Base-by-base conservation (phyloP, 1,140 invertebrate genomes). In the Lerema accius region DNA sequence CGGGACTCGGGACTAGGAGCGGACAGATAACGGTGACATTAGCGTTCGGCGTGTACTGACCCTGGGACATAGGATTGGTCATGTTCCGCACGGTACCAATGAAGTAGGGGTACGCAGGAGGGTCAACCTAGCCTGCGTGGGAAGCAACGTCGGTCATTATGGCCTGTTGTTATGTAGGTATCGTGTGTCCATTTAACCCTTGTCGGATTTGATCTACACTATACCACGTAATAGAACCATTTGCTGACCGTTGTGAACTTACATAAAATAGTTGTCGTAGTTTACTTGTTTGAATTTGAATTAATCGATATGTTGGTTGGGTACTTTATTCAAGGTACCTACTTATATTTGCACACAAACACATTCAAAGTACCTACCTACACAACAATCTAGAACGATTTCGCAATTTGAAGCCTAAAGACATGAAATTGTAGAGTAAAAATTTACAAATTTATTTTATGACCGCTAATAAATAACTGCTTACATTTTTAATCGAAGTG, bases 21-120 rank as follows among this genome's bases (percentile, higher is more conserved):
- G 65, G 46, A 23, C 32, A 72, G 70, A 78, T 84, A 84, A 78
- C 77, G 76, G 70, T 43, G 65, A 80, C 73, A 78, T 81, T 71
- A 78, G 65, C 69, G 62, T 50, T 67, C 39, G 58, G 61, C 77
- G 67, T 82, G 76, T 79, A 66, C 67, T 58, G 64, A 56, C 63
- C 64, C 51, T 59, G 23, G 66, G 62, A 79, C 76, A 76, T 59
- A 68, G 63, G 60, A 64, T 62, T 62, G 65, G 68, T 28, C 69
- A 51, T 74, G 76, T 76, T 68, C 48, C 56, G 55, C 45, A 35
- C 16, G 46, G 49, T 64, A 55, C 67, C 23, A 60, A 59, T 51
- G 56, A 53, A 67, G 62, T 64, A 58, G 55, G 60, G 59, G 67
- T 58, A 65, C 59, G 56, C 40, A 65, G 63, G 45, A 70, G 69